phyloP scores from a whole-genome alignment of 2,888 invertebrate species.

The Epinotia bilunana region DNA sequence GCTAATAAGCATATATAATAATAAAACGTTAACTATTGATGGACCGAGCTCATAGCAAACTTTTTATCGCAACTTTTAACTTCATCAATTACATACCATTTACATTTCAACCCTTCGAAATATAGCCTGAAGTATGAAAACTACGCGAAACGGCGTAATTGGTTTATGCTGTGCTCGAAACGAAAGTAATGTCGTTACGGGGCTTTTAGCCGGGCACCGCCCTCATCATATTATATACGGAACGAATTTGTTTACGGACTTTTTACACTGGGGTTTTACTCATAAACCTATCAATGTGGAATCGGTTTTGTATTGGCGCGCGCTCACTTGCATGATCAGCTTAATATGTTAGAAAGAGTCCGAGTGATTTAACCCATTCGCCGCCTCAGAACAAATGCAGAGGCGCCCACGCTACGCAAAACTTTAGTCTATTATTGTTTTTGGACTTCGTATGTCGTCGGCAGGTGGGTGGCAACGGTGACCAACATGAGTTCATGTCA shows the following conservation, averaged over 20 bases:
- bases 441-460: too few species aligned
- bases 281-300: not conserved
- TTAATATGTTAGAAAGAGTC: too few species aligned
- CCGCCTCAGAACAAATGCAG: too few species aligned
- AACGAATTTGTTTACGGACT: constrained; percentile 22
- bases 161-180: constrained; percentile 39
- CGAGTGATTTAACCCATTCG: too few species aligned
- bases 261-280: constrained; percentile 15
- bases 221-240: constrained; percentile 35
- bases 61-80: constrained; percentile 25
- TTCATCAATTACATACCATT: constrained; percentile 28
- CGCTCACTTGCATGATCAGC: too few species aligned
- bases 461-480: too few species aligned
- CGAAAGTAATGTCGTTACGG: constrained; percentile 40
- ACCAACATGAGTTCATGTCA: too few species aligned
- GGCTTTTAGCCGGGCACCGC: constrained; percentile 39
- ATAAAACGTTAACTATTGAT: not conserved
- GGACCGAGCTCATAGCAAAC: not conserved
- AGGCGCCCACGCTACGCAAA: too few species aligned
- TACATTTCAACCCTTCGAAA: constrained; percentile 35
- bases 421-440: too few species aligned
- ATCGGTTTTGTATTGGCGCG: too few species aligned
- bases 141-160: constrained; percentile 41
- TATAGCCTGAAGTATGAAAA: constrained; percentile 39
- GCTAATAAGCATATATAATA: too few species aligned